Evolutionary conservation across 2,888 invertebrate genomes (phyloP).

Genomic region (Crepidodera aurea): DNA sequence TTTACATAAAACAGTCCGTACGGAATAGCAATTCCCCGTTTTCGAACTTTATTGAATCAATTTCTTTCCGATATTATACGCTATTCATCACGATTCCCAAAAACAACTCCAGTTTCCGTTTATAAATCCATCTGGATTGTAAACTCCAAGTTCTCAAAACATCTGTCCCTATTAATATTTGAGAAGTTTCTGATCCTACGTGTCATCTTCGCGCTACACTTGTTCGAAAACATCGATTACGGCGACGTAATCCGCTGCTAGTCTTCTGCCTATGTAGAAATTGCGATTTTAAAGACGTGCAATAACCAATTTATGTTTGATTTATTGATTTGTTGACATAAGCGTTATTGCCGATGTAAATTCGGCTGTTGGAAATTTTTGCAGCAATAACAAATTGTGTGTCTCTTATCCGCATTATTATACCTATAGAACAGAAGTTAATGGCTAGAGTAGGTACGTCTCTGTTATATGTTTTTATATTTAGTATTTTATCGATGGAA

Average conservation of each 20-base stretch:
- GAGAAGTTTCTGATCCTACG: slow-evolving; percentile 23
- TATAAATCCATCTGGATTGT: slow-evolving; percentile 24
- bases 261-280: neutral
- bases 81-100: slow-evolving; percentile 22
- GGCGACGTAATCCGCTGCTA: neutral
- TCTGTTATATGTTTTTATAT: no score
- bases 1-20: neutral
- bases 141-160: slow-evolving; percentile 25
- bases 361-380: no score
- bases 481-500: no score
- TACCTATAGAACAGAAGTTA: no score
- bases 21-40: neutral
- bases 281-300: neutral
- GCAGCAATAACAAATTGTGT: no score
- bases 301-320: neutral
- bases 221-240: slow-evolving; percentile 24
- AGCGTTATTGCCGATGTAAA: no score
- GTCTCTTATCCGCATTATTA: no score
- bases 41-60: slow-evolving; percentile 16
- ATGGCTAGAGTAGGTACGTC: no score
- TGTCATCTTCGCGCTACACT: slow-evolving; percentile 22
- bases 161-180: slow-evolving; percentile 29
- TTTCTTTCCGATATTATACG: slow-evolving; percentile 19
- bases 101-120: slow-evolving; percentile 27
- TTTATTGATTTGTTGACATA: no score